Conservation (phyloP, 2,113 vertebrate species). For the Centropus bengalensis region DNA sequence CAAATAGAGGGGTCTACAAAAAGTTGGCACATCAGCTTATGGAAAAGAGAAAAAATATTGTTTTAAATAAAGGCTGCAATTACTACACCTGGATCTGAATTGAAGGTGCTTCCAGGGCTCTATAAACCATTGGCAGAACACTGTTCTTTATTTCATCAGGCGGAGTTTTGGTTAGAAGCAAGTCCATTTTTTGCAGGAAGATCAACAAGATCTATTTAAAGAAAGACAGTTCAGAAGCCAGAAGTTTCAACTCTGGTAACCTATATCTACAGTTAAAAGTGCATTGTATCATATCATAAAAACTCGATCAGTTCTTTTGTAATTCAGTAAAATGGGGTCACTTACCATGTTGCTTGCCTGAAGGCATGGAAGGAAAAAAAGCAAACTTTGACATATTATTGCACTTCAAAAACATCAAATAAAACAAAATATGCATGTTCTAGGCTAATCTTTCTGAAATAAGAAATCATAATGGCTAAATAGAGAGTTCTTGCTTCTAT, state of each 20-base stretch:
- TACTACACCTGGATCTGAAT: slow-evolving; percentile 95
- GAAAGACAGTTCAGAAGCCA: slow-evolving; percentile 19
- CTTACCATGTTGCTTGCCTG: slow-evolving; percentile 99
- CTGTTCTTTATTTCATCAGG: slow-evolving; percentile 94
- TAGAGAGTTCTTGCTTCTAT: background rate
- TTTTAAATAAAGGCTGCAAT: background rate
- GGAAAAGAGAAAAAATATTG: background rate
- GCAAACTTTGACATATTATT: slow-evolving; percentile 64
- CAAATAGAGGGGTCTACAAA: background rate
- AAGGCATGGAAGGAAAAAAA: slow-evolving; percentile 88
- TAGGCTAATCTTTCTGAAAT: background rate
- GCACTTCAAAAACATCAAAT: slow-evolving; percentile 48
- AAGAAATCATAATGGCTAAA: background rate
- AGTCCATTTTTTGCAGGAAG: slow-evolving; percentile 99
- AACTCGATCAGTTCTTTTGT: slow-evolving; percentile 34
- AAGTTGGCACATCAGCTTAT: background rate
- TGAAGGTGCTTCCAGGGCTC: slow-evolving; percentile 95
- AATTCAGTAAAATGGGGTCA: slow-evolving; percentile 74
- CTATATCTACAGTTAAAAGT: background rate
- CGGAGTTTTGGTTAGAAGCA: slow-evolving; percentile 96
- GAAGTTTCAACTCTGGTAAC: background rate
- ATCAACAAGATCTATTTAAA: slow-evolving; percentile 91
- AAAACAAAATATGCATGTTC: background rate
- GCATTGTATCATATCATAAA: background rate
- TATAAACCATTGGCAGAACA: slow-evolving; percentile 96